These are phyloP conservation scores for Puffinus mauretanicus DNA, from an alignment of 2,113 vertebrate genomes.

Conservation along the genomic window DNA sequence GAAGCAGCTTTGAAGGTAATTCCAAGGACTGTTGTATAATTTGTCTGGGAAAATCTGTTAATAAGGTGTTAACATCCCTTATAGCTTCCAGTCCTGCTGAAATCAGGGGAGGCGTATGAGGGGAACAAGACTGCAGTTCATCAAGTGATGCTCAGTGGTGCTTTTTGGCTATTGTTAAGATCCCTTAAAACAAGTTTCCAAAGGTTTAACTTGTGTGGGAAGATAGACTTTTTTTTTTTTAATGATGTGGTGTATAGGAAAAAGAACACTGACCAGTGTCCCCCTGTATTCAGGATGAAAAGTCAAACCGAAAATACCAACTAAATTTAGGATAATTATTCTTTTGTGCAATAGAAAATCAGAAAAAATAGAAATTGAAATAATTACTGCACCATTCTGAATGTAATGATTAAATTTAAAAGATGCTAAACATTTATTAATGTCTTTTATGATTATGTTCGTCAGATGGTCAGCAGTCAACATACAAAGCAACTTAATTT, in stretches of 20 bases:
- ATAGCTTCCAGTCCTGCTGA: neutral
- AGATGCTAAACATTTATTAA: neutral
- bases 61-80: neutral
- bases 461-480: neutral
- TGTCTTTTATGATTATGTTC: neutral
- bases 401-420: neutral
- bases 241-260: neutral
- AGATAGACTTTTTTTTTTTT: neutral
- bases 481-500: neutral
- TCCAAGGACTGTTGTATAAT: neutral
- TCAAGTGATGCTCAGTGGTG: neutral
- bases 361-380: neutral
- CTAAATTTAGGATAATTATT: neutral
- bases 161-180: neutral
- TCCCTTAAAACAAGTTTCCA: neutral
- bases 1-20: neutral
- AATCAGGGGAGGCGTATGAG: neutral
- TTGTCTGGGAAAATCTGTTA: neutral
- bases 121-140: neutral
- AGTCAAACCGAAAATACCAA: neutral
- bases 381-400: neutral
- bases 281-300: rapidly evolving
- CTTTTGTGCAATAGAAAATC: neutral
- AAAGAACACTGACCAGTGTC: neutral
- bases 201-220: neutral